Evolutionary conservation across 2,113 vertebrate genomes (phyloP), one percentile per base, ranked within the genome.

Genomic region (Cettia cetti): DNA sequence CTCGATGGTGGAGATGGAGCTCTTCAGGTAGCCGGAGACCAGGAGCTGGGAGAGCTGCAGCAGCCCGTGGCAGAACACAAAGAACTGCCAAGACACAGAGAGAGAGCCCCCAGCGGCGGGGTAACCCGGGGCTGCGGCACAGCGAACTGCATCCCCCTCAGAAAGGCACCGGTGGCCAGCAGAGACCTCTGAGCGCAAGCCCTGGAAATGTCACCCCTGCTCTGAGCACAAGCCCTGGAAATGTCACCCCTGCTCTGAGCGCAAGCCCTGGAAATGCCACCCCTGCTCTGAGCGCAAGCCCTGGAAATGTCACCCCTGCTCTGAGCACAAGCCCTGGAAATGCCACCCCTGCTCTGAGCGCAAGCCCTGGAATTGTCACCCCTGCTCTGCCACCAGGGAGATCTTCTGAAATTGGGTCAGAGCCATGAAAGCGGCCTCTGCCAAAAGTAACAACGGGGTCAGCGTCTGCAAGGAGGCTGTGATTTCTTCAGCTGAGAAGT

Each of bases 1-100:
- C 98, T 99, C 99, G 4, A 99, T 98, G 33, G 99, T 99, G 40
- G 99, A 99, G 94, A 99, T 99, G 96, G 99, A 99, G 88, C 99
- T 99, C 97, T 99, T 99, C 97, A 99, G 98, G 87, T 99, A 99
- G 18, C 99, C 98, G 0, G 99, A 99, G 30, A 99, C 98, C 97
- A 99, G 89, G 49, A 99, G 98, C 96, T 99, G 99, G 0, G 99
- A 83, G 80, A 99, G 95, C 95, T 99, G 99, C 70, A 99, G 98
- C 44, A 99, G 74, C 35, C 99, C 98, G 13, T 99, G 99, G 86
- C 99, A 99, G 17, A 99, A 78, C 10, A 99, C 98, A 4, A 99
- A 99, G 94, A 99, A 98, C 99, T 99, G 97, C 31, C 10, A 39
- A 59, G 2, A 64, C 26, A 40, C 7, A 42, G 13, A 59, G 31